Base-by-base conservation (phyloP, 2,797 vertebrate species). In the Lates japonicus region DNA sequence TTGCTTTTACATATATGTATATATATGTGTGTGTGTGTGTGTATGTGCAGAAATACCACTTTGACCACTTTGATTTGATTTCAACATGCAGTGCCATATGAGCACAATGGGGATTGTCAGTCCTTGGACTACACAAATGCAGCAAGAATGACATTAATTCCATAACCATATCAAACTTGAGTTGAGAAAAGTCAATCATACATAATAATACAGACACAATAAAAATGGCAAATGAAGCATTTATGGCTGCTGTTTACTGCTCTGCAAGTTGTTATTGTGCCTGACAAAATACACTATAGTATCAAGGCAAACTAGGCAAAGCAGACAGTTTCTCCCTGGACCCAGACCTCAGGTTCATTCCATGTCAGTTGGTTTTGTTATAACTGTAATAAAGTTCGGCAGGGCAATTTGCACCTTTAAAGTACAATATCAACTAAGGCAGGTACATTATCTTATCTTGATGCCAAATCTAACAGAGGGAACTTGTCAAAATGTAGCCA, bases 261-360 rank as follows among this genome's bases (percentile, higher is more conserved):
- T 54, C 25, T 29, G 4, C 10, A 29, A 20, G 58, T 58, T 74
- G 16, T 37, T 58, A 31, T 29, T 14, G 13, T 42, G 12, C 5
- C 12, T 42, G 41, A 12, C 12, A 42, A 14, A 3, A 42, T 42
- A 14, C 12, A 4, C 12, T 14, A 12, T n/a, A 42, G 41, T 57
- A 52, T 61, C 35, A 52, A 52, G 14, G 74, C 57, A 39, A 61
- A 72, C 33, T 61, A 46, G 51, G 35, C 25, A 78, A 35, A 65
- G 25, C 42, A 78, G 35, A 17, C 58, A 66, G 8, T 11, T 65
- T 19, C 29, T 20, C 19, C 41, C 41, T 42, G 41, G 41, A 12
- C 41, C 41, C 13, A 14, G 12, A 42, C 19, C 63, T 11, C 44
- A 9, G 20, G 20, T 35, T n/a, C 68, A 4, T 13, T 59, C 7